A percentile compares a stretch with the other conserved stretches of the same genome.
phyloP scores from a whole-genome alignment of 2,888 invertebrate genomes.

The Cactoblastis cactorum region DNA sequence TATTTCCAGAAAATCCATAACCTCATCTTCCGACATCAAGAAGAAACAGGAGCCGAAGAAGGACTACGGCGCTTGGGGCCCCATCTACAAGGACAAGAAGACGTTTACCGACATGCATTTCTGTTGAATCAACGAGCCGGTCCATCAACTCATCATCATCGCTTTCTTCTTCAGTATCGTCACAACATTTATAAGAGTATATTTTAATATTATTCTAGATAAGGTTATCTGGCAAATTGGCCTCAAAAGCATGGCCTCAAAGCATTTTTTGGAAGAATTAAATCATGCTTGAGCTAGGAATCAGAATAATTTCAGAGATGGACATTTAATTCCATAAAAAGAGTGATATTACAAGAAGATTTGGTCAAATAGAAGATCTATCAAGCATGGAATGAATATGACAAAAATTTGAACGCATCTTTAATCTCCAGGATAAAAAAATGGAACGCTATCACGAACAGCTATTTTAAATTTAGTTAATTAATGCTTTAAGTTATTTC shows the following conservation, averaged over 20 bases:
- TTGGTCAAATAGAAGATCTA: too few species aligned
- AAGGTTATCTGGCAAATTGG: too few species aligned
- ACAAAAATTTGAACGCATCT: too few species aligned
- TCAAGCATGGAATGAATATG: too few species aligned
- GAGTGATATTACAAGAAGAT: too few species aligned
- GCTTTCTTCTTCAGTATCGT: constrained; percentile 33
- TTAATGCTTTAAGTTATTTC: constrained; percentile 5
- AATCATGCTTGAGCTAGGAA: too few species aligned
- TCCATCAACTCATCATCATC: constrained; percentile 32
- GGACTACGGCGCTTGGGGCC: constrained; percentile 84
- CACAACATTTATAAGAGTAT: constrained; percentile 22
- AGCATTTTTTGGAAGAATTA: too few species aligned
- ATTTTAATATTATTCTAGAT: background rate
- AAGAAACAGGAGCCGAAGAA: constrained; percentile 66
- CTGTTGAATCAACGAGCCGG: constrained; percentile 66
- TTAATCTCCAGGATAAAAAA: too few species aligned
- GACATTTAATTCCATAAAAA: too few species aligned
- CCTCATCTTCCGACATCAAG: constrained; percentile 47
- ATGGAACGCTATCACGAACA: background rate
- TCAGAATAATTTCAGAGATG: too few species aligned
- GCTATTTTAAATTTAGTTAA: constrained; percentile 21
- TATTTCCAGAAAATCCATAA: constrained; percentile 27
- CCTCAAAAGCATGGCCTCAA: too few species aligned
- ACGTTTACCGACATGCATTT: constrained; percentile 86
- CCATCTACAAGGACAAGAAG: constrained; percentile 86